Evolutionary conservation across 2,888 invertebrate species (phyloP), one percentile per base, ranked within the genome.

Genomic region (Tromatobia lineatoria): DNA sequence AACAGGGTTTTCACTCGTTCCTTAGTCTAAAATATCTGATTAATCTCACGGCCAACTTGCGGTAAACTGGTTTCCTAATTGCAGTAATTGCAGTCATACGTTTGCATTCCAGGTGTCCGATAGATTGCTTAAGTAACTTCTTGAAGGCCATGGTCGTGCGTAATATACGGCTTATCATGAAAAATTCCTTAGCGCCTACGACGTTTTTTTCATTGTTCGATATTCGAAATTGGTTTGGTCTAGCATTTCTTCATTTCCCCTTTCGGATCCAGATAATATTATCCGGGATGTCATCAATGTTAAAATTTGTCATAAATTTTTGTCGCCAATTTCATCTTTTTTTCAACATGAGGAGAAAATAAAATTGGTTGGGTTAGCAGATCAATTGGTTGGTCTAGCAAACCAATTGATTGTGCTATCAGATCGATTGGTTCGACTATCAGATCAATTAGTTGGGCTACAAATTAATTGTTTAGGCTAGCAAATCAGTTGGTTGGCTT

Each of bases 281-380:
- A n/a, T 94, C 93, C 47, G 88, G 83, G 13, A 94, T 92, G 34
- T 93, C 85, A 61, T 93, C 92, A 66, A 92, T 71, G 10, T 87
- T 74, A 64, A 93, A 93, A 45, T 91, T 96, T 95, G n/a, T 96
- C 96, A 93, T 97, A 97, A 38, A 90, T 95, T 96, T 90, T 95
- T 95, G 88, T 95, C 95, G 93, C 97, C 97, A 52, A 95, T 92
- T 1, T 97, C 97, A 3, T 96, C n/a, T 96, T 82, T 94, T 94
- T 50, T 95, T 94, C 7, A 95, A 85, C 95, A 38, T 10, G 38
- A 2, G 8, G 10, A 38, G 38, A 38, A 38, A 38, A 38, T 10
- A 10, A 38, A 38, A 10, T 50, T 38, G 10, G 7, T 10, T 38
- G 38, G 38, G 10, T 34, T 8, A 34, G 34, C 7, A 8, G 10